A percentile compares a stretch with the other conserved stretches of the same genome.
phyloP scores from a whole-genome alignment of 2,797 vertebrate species.

The Anguilla pacifica region DNA sequence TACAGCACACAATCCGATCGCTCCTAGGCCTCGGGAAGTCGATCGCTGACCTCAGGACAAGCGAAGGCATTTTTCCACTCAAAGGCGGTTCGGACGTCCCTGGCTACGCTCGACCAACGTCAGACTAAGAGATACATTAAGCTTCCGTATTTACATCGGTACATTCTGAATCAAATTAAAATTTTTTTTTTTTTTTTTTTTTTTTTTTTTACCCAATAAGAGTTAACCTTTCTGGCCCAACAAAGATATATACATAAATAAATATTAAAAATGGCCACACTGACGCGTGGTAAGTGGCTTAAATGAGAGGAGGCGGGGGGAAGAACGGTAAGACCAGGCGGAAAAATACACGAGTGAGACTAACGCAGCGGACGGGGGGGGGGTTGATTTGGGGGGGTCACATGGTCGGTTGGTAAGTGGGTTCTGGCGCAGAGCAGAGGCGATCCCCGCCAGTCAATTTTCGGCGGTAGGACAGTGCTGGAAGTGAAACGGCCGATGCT shows the following conservation, averaged over 20 bases:
- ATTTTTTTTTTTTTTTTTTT: background rate
- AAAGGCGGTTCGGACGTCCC: background rate
- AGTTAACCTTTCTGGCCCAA: background rate
- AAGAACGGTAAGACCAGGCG: background rate
- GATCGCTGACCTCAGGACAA: background rate
- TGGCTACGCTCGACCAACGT: background rate
- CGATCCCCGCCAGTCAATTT: background rate
- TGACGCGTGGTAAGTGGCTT: background rate
- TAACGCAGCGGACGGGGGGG: background rate
- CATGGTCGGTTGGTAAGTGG: background rate
- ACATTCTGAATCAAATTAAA: background rate
- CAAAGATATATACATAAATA: background rate
- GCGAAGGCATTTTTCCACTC: background rate
- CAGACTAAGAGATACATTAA: background rate
- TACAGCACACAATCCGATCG: background rate
- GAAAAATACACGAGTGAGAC: too few species aligned
- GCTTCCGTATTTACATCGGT: background rate
- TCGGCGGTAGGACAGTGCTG: constrained; percentile 52
- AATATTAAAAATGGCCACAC: background rate
- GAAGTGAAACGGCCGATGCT: background rate
- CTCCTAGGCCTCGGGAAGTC: background rate
- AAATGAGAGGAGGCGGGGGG: background rate
- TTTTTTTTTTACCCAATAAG: background rate
- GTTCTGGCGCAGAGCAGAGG: background rate
- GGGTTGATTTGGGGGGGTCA: too few species aligned